Conservation (phyloP, 2,888 invertebrate species). For the Nasonia oneida region DNA sequence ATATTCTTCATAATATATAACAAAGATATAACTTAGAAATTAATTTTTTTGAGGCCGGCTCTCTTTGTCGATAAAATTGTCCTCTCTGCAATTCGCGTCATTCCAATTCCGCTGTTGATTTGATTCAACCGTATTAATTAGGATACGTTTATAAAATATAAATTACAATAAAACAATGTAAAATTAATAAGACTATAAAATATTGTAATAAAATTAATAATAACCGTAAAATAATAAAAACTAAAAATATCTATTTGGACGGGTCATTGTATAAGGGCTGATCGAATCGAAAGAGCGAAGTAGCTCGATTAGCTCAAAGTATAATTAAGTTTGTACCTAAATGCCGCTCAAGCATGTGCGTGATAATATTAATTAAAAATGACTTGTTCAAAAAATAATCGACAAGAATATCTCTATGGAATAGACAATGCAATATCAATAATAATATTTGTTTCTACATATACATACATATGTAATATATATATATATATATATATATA, state of each 20-base stretch:
- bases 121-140: background rate
- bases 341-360: conserved; percentile 44
- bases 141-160: background rate
- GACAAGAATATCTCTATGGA: conserved; percentile 8
- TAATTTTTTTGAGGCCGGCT: conserved; percentile 62
- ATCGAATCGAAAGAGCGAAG: conserved; percentile 35
- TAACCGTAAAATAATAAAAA: conserved; percentile 51
- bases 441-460: conserved; percentile 64
- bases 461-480: conserved; percentile 55
- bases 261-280: conserved; percentile 62
- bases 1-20: background rate
- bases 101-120: background rate
- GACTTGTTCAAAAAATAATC: conserved; percentile 3
- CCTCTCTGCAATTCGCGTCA: background rate
- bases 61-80: conserved; percentile 28
- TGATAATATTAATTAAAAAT: conserved; percentile 44
- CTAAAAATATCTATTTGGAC: conserved; percentile 62
- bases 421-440: conserved; percentile 31
- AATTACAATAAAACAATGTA: conserved; percentile 54
- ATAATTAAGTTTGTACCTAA: conserved; percentile 52
- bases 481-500: too few species aligned
- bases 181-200: conserved; percentile 50
- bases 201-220: conserved; percentile 36
- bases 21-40: conserved; percentile 17
- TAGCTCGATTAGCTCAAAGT: conserved; percentile 37